Base-by-base conservation (phyloP, 1,140 invertebrate genomes). In the Cotesia glomerata region DNA sequence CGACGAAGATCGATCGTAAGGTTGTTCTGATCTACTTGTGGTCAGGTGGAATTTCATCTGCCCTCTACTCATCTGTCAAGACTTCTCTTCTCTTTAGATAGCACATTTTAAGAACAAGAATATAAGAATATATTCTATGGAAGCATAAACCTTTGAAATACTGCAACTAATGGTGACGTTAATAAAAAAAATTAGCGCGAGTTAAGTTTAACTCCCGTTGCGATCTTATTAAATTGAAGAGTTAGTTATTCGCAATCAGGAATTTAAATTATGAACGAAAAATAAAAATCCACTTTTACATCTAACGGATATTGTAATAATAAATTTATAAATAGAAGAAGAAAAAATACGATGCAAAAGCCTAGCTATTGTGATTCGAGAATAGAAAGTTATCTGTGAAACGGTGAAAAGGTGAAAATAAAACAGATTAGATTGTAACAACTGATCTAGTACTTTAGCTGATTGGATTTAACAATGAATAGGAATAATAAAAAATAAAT, bases 321-420 rank as follows among this genome's bases (percentile, higher is more conserved):
- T 45, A 45, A 45, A 45, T 45, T 26, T 26, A 26, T 26, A 26
- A 26, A 26, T 26, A 26, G 26, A 26, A n/a, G 5, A 34, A 62
- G 32, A 32, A 18, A 56, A 3, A 14, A 16, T 18, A 18, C 18
- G 52, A 56, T 56, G 8, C n/a, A 18, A 16, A 18, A 56, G 49
- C 14, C 73, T 52, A 69, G 62, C 71, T 69, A 79, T 76, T 77
- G 76, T 81, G 74, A 77, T 72, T 78, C 77, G 77, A 80, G 67
- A 77, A 71, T 80, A 81, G 79, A 81, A 81, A 81, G 79, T 80
- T 69, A 77, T 76, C 73, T 39, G 66, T 71, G 72, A 73, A 72
- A 74, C 71, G 71, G 76, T 76, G 75, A 79, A 78, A 77, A 78
- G 76, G 76, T 81, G 77, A 79, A 79, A 80, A 80, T 70, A 59